Evolutionary conservation across 2,797 vertebrate genomes (phyloP).

Genomic region (Morelia viridis): DNA sequence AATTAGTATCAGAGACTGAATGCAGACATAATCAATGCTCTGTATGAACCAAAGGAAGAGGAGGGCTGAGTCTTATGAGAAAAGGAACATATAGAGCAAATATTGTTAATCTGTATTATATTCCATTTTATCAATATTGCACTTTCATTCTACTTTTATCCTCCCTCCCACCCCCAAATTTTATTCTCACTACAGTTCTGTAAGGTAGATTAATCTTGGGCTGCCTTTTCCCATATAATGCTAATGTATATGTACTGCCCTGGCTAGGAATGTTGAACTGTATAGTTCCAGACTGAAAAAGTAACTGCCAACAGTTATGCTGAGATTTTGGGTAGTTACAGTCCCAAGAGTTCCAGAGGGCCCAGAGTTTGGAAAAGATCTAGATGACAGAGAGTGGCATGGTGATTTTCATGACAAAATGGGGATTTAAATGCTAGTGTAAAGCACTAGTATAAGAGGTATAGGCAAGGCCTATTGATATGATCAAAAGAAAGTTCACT

Average conservation of each 20-base stretch:
- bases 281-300: neutral
- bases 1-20: slow-evolving; percentile 91
- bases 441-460: neutral
- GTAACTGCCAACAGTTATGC: neutral
- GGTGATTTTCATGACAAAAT: neutral
- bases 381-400: neutral
- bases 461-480: neutral
- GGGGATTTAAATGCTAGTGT: neutral
- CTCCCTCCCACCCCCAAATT: neutral
- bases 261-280: neutral
- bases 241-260: neutral
- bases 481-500: neutral
- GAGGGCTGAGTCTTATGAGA: slow-evolving; percentile 20
- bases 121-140: neutral
- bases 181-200: neutral
- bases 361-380: neutral
- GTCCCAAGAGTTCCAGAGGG: neutral
- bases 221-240: neutral
- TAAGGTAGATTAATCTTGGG: neutral
- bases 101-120: neutral
- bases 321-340: neutral
- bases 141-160: neutral
- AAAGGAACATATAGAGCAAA: neutral
- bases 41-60: slow-evolving; percentile 55
- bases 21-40: slow-evolving; percentile 88